Conservation (phyloP, 2,797 vertebrate species). For the Lacerta agilis region DNA sequence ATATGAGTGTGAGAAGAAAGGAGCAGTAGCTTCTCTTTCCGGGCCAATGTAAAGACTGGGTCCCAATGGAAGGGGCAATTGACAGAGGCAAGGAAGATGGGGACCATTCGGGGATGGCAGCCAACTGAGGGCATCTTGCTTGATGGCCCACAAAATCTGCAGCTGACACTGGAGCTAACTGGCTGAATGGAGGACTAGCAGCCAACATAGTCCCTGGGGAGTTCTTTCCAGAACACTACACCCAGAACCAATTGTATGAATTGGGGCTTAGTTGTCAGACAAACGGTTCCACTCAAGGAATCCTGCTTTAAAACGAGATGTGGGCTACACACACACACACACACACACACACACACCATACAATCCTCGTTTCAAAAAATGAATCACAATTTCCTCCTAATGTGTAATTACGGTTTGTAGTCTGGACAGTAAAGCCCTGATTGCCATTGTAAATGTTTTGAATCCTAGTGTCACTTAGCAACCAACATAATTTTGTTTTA, state of each 20-base stretch:
- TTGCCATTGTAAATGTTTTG: slow-evolving; percentile 29
- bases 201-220: not conserved
- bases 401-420: not conserved
- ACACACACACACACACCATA: not conserved
- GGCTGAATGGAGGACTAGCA: not conserved
- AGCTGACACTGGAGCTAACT: not conserved
- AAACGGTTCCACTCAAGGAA: not conserved
- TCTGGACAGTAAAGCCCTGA: slow-evolving; percentile 18
- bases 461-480: slow-evolving; percentile 27
- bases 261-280: not conserved
- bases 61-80: not conserved
- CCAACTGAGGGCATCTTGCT: not conserved
- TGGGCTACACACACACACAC: not conserved
- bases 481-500: slow-evolving; percentile 23
- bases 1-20: not conserved
- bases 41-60: too few species aligned
- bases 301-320: not conserved
- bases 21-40: not conserved
- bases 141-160: too few species aligned
- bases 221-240: not conserved
- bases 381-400: slow-evolving; percentile 1
- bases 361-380: not conserved
- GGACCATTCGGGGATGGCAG: not conserved
- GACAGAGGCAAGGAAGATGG: not conserved
- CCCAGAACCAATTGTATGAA: not conserved